Percentiles rank a stretch among this genome's conserved stretches.
phyloP scores from a whole-genome alignment of 2,113 vertebrate species.

The Porphyrio hochstetteri region DNA sequence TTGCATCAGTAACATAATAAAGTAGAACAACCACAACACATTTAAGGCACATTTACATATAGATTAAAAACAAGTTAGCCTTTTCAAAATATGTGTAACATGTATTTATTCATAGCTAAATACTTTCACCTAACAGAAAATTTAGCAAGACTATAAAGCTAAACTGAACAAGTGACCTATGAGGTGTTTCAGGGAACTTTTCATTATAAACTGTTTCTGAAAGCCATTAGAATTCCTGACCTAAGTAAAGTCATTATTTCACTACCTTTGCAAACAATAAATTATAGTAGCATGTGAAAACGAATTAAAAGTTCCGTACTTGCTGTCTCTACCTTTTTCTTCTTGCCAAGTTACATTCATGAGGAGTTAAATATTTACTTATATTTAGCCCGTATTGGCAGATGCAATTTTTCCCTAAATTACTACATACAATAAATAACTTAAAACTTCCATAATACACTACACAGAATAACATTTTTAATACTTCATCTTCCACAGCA shows the following conservation, averaged over 20 bases:
- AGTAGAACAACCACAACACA: not conserved
- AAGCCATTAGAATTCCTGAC: not conserved
- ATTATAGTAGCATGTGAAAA: not conserved
- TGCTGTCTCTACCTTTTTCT: not conserved
- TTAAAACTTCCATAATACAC: not conserved
- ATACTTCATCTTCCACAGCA: not conserved
- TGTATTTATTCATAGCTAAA: slow-evolving; percentile 11
- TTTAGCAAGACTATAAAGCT: not conserved
- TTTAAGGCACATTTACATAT: slow-evolving; percentile 45
- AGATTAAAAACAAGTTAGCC: slow-evolving; percentile 57
- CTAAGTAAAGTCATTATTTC: not conserved
- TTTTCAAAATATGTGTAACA: not conserved
- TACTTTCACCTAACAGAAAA: not conserved
- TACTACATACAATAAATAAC: not conserved
- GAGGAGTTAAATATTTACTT: not conserved
- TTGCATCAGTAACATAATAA: not conserved
- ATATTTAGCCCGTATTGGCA: not conserved
- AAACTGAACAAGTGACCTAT: not conserved
- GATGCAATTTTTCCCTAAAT: not conserved
- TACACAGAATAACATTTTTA: not conserved
- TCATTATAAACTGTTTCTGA: not conserved
- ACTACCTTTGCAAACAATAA: not conserved
- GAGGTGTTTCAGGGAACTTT: not conserved
- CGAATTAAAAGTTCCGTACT: not conserved
- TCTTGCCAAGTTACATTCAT: not conserved